Conservation (phyloP, 2,888 invertebrate genomes). For the Busseola fusca region DNA sequence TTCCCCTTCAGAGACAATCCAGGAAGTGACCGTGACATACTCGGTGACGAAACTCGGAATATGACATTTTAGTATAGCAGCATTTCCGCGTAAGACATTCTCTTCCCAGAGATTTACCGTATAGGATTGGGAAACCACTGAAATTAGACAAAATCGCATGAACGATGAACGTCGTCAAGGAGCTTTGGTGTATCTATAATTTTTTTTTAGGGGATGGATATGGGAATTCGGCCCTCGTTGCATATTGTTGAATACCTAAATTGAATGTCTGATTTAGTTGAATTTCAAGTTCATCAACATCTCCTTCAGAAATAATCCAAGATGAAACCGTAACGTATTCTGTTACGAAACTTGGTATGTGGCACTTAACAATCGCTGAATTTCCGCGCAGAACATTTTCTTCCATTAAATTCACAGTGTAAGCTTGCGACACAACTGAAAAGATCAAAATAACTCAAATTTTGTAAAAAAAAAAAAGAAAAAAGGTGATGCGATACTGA, state of each 20-base stretch:
- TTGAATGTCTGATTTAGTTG: constrained; percentile 77
- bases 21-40: constrained; percentile 95
- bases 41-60: constrained; percentile 98
- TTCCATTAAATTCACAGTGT: constrained; percentile 97
- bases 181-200: not conserved
- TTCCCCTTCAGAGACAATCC: constrained; percentile 93
- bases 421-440: constrained; percentile 96
- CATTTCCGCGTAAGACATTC: constrained; percentile 96
- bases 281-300: constrained; percentile 85
- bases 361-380: constrained; percentile 96
- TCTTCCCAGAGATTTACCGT: constrained; percentile 97
- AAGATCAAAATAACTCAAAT: constrained; percentile 47
- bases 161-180: constrained; percentile 5
- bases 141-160: constrained; percentile 45
- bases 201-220: constrained; percentile 27
- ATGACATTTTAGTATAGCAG: constrained; percentile 97
- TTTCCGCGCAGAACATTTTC: constrained; percentile 97
- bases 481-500: constrained; percentile 7
- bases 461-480: constrained; percentile 28
- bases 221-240: constrained; percentile 17
- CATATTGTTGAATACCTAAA: constrained; percentile 74
- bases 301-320: constrained; percentile 95
- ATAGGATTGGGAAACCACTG: constrained; percentile 97
- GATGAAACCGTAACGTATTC: constrained; percentile 96
- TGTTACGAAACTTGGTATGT: constrained; percentile 97